Evolutionary conservation across 2,113 vertebrate species (phyloP).

Genomic region (Falco punctatus): DNA sequence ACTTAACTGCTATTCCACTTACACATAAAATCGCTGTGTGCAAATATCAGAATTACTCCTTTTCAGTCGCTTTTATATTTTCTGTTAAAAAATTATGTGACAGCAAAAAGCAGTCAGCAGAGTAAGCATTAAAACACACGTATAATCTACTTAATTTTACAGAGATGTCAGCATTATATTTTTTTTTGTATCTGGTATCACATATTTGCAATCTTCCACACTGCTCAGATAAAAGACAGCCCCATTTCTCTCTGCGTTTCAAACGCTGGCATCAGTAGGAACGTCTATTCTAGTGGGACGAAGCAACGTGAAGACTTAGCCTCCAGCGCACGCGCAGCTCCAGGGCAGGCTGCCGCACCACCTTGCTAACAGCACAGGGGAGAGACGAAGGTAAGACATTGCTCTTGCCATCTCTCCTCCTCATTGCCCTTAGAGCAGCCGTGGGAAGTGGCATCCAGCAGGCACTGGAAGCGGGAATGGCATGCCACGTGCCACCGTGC

Average conservation of each 20-base stretch:
- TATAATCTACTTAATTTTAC: constrained; percentile 48
- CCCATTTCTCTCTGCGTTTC: neutral
- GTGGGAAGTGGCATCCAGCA: neutral
- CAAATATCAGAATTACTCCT: constrained; percentile 28
- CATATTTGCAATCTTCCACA: constrained; percentile 31
- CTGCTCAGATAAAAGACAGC: constrained; percentile 20
- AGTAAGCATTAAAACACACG: constrained; percentile 52
- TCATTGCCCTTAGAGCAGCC: neutral
- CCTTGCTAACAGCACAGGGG: neutral
- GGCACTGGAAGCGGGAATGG: neutral
- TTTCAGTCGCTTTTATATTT: constrained; percentile 32
- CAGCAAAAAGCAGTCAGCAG: constrained; percentile 43
- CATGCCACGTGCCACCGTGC: fast-evolving
- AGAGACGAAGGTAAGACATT: neutral
- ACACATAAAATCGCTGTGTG: neutral
- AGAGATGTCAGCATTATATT: constrained; percentile 32
- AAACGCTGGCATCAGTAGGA: neutral
- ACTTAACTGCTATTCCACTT: neutral
- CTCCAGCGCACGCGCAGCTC: fast-evolving
- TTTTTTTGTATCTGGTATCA: constrained; percentile 53
- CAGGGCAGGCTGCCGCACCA: neutral
- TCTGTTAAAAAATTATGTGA: constrained; percentile 52
- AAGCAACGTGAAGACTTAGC: neutral
- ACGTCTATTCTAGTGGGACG: fast-evolving
- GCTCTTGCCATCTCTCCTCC: neutral